phyloP scores from a whole-genome alignment of 2,888 invertebrate species.

The Ischnus inquisitorius region DNA sequence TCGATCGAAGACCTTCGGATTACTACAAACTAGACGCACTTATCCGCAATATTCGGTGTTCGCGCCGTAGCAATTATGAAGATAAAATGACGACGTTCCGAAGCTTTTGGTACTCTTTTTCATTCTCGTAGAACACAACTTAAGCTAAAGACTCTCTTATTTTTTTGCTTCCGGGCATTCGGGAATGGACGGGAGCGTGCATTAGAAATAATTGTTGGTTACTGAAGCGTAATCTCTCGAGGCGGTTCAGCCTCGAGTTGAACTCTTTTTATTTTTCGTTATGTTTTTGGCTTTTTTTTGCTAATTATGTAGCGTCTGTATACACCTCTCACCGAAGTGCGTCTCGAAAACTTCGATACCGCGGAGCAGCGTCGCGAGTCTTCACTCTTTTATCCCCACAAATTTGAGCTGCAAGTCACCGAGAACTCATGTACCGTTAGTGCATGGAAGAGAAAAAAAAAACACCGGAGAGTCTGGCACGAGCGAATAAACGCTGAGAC shows the following conservation, averaged over 20 bases:
- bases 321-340: background rate
- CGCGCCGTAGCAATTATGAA: constrained; percentile 25
- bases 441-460: constrained; percentile 28
- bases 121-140: constrained; percentile 15
- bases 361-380: background rate
- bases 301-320: background rate
- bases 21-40: constrained; percentile 31
- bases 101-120: constrained; percentile 28
- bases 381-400: background rate
- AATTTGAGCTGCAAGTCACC: constrained; percentile 1
- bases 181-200: constrained; percentile 33
- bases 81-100: constrained; percentile 12
- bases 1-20: constrained; percentile 29
- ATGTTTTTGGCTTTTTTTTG: constrained; percentile 9
- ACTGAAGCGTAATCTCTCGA: constrained; percentile 40
- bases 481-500: constrained; percentile 38
- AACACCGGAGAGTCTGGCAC: constrained; percentile 12
- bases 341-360: constrained; percentile 3
- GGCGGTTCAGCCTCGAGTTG: constrained; percentile 20
- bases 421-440: constrained; percentile 18
- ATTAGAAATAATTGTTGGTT: constrained; percentile 58
- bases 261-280: constrained; percentile 11
- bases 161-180: constrained; percentile 30
- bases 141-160: constrained; percentile 21
- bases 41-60: constrained; percentile 12